Conservation (phyloP, 2,888 invertebrate species). For the Coremacera marginata region DNA sequence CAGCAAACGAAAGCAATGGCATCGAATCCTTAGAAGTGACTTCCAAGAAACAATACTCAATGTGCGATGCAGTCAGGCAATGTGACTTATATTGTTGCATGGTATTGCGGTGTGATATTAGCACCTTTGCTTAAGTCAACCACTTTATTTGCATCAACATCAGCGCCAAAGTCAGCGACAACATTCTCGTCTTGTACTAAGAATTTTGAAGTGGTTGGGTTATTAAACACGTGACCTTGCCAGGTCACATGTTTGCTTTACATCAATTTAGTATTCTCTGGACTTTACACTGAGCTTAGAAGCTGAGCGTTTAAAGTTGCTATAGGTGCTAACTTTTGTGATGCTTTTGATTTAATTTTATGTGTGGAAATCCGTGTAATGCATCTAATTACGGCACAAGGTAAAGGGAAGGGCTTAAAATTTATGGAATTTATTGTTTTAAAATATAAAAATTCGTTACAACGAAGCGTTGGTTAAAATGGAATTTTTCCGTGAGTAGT, state of each 20-base stretch:
- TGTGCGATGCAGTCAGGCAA: slow-evolving; percentile 7
- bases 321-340: too few species aligned
- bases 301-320: not conserved
- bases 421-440: not conserved
- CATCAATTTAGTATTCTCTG: slow-evolving; percentile 31
- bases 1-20: not conserved
- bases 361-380: too few species aligned
- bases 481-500: too few species aligned
- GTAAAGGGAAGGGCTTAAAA: not conserved
- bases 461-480: too few species aligned
- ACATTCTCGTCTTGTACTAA: not conserved
- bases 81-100: slow-evolving; percentile 10
- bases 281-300: not conserved
- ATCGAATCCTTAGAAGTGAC: not conserved
- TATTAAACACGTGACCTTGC: slow-evolving; percentile 43
- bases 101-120: not conserved
- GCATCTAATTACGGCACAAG: not conserved
- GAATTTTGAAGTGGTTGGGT: slow-evolving; percentile 40
- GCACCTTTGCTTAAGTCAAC: not conserved
- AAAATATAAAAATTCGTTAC: not conserved
- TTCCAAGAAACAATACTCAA: too few species aligned
- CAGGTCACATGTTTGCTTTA: slow-evolving; percentile 45
- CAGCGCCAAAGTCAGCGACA: not conserved
- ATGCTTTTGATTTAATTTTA: too few species aligned
- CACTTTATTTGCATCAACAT: not conserved